These are phyloP conservation scores for Fundulus diaphanus DNA, from an alignment of 2,797 vertebrate species.

Conservation along the genomic window DNA sequence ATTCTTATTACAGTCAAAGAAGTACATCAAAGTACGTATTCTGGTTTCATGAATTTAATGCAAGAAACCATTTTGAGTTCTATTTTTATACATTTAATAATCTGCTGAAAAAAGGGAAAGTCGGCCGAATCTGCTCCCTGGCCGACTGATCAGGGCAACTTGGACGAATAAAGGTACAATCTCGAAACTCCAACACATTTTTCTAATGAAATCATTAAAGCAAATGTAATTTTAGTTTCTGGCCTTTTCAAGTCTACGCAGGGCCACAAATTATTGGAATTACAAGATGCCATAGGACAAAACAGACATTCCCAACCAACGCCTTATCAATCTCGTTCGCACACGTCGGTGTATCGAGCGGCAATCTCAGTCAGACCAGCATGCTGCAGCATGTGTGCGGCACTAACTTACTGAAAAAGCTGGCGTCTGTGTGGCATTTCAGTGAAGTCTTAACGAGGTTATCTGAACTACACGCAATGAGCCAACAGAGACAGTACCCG, in stretches of 20 bases:
- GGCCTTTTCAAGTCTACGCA: too few species aligned
- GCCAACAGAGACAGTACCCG: constrained; percentile 46
- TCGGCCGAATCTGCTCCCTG: too few species aligned
- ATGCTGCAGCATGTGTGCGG: not conserved
- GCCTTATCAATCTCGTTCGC: not conserved
- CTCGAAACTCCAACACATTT: too few species aligned
- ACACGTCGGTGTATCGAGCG: not conserved
- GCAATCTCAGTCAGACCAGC: constrained; percentile 1
- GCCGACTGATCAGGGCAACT: too few species aligned
- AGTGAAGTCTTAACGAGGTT: constrained; percentile 44
- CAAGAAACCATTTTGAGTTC: too few species aligned
- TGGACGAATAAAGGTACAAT: too few species aligned
- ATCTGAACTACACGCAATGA: constrained; percentile 45
- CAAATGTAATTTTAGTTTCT: too few species aligned
- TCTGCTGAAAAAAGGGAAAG: too few species aligned
- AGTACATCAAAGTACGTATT: not conserved
- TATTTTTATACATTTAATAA: too few species aligned
- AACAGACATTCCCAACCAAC: not conserved
- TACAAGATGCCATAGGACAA: not conserved
- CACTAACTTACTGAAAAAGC: not conserved
- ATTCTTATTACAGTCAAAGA: not conserved
- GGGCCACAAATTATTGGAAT: not conserved
- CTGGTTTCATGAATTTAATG: not conserved
- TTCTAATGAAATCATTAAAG: too few species aligned
- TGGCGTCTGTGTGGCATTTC: constrained; percentile 22